A percentile compares a stretch with the other conserved stretches of the same genome.
phyloP scores from a whole-genome alignment of 2,797 vertebrate species.

The Hybognathus amarus region DNA sequence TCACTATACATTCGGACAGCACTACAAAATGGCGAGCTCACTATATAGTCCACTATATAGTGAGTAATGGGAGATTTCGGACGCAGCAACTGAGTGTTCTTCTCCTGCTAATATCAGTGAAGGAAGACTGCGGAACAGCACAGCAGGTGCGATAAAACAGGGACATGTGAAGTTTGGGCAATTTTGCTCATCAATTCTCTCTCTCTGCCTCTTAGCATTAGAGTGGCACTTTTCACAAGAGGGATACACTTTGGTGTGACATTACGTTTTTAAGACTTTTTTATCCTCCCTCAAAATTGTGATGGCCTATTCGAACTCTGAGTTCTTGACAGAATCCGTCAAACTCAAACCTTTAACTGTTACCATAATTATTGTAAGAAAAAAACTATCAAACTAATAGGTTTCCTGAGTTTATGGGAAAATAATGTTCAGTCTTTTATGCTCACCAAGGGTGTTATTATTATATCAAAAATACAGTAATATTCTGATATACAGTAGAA shows the following conservation, averaged over 20 bases:
- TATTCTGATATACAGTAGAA: background rate
- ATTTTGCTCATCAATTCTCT: constrained; percentile 3
- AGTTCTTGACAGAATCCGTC: background rate
- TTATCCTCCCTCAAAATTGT: background rate
- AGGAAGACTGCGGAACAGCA: background rate
- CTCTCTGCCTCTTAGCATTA: background rate
- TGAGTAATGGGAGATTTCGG: no score
- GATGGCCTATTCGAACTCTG: background rate
- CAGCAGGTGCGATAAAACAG: constrained; percentile 12
- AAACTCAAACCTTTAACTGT: background rate
- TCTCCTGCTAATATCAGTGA: constrained; percentile 3
- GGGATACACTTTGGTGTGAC: background rate
- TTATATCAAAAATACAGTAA: background rate
- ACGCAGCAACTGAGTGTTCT: constrained; percentile 17
- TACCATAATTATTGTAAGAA: background rate
- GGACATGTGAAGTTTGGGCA: constrained; percentile 7
- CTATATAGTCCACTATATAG: no score
- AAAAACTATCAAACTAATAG: background rate
- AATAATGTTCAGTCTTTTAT: background rate
- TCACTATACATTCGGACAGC: no score
- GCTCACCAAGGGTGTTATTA: background rate
- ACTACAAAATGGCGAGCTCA: no score
- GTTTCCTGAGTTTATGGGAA: background rate
- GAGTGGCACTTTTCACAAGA: constrained; percentile 9
- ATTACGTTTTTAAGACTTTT: background rate